These are phyloP conservation scores for Microcebus tavaratra DNA, from an alignment of 2,113 vertebrate species.

Conservation along the genomic window DNA sequence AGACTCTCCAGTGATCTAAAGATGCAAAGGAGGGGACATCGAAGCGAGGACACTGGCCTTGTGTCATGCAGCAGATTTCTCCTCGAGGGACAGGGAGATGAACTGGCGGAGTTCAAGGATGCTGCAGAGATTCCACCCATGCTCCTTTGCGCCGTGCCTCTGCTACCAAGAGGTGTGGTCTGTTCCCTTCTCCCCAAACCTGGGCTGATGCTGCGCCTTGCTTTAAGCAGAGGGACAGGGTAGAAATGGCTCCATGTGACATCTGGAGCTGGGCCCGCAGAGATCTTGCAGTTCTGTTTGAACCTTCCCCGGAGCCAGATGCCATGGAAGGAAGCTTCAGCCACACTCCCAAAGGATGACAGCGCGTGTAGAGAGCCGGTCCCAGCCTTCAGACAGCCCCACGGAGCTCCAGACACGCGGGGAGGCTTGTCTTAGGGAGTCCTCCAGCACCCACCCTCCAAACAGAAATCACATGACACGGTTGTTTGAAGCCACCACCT, in stretches of 20 bases:
- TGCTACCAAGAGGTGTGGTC: neutral
- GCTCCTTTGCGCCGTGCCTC: neutral
- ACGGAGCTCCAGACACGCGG: neutral
- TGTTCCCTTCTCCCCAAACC: neutral
- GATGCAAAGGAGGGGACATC: rapidly evolving
- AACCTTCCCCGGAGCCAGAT: neutral
- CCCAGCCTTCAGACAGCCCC: neutral
- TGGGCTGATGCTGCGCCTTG: neutral
- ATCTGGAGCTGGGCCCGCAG: neutral
- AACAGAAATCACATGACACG: too few species aligned
- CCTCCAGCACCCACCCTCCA: neutral
- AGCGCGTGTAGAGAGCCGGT: too few species aligned
- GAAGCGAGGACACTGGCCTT: neutral
- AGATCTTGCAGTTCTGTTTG: neutral
- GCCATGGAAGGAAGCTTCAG: neutral
- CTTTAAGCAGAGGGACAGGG: neutral
- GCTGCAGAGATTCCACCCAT: neutral
- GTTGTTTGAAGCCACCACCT: neutral
- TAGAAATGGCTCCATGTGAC: neutral
- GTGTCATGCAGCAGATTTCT: neutral
- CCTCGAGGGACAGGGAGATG: neutral
- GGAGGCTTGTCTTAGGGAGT: neutral
- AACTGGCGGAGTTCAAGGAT: neutral
- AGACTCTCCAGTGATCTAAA: neutral
- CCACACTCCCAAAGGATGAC: neutral